These are phyloP conservation scores for Emydura subglobosa DNA, from an alignment of 2,113 vertebrate genomes.

Conservation along the genomic window DNA sequence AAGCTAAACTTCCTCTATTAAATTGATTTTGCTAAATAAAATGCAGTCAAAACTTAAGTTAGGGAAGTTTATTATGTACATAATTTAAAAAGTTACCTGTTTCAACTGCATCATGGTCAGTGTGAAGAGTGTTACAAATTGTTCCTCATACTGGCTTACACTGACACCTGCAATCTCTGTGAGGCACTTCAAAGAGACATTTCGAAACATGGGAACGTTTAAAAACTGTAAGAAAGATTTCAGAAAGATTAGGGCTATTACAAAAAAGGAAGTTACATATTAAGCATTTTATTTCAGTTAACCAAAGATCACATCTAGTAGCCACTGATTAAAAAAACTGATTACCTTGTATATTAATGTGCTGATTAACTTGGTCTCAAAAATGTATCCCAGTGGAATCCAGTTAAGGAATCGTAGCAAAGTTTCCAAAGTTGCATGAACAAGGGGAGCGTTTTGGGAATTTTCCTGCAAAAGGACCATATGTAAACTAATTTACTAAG, in stretches of 20 bases:
- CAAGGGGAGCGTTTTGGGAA: constrained; percentile 97
- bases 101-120: constrained; percentile 99
- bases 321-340: accelerated
- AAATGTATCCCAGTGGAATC: constrained; percentile 99
- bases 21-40: background rate
- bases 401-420: constrained; percentile 98
- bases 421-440: constrained; percentile 97
- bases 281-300: background rate
- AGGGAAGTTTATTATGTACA: background rate
- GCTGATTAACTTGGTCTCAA: constrained; percentile 99
- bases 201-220: constrained; percentile 99
- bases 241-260: background rate
- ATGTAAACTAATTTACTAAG: background rate
- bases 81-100: constrained; percentile 84
- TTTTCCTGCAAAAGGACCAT: constrained; percentile 87
- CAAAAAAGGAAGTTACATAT: accelerated
- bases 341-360: constrained; percentile 98
- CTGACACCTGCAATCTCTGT: constrained; percentile 98
- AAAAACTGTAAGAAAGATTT: constrained; percentile 85
- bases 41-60: background rate
- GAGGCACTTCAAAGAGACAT: constrained; percentile 98
- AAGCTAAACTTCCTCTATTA: background rate
- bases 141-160: constrained; percentile 98
- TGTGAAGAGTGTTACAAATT: constrained; percentile 97
- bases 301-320: background rate